Conservation (phyloP, 2,797 vertebrate species). For the Saguinus oedipus region DNA sequence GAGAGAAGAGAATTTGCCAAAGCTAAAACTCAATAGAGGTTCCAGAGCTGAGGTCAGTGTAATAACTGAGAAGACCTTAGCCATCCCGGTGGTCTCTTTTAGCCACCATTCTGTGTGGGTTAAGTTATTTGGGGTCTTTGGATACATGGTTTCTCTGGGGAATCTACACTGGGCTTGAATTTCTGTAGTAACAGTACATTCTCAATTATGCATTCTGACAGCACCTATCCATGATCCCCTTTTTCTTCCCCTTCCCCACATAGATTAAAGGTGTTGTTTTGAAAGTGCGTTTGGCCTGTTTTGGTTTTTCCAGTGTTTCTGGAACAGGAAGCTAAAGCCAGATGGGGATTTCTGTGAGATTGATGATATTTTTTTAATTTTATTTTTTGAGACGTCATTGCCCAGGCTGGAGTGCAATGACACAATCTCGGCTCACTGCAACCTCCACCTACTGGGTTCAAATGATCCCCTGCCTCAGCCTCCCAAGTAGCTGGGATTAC, state of each 20-base stretch:
- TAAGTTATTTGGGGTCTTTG: conserved; percentile 34
- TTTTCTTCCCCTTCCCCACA: background rate
- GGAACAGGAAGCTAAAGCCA: conserved; percentile 58
- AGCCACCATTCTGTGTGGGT: background rate
- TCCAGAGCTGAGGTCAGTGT: background rate
- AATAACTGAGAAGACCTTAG: background rate
- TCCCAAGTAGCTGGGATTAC: background rate
- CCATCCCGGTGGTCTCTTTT: background rate
- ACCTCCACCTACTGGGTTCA: background rate
- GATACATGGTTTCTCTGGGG: background rate
- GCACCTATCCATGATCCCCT: background rate
- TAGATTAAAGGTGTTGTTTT: conserved; percentile 55
- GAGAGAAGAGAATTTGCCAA: conserved; percentile 4
- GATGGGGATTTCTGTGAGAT: conserved; percentile 59
- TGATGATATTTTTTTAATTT: conserved; percentile 8
- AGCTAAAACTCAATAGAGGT: background rate
- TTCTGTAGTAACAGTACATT: conserved; percentile 50
- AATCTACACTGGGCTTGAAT: conserved; percentile 55
- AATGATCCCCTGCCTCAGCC: background rate
- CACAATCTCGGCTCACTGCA: background rate
- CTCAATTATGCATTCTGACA: background rate
- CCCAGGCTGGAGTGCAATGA: background rate
- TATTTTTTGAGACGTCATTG: background rate
- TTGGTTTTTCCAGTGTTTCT: conserved; percentile 62
- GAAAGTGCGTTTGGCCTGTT: conserved; percentile 46